phyloP scores from a whole-genome alignment of 2,888 invertebrate species.

The Trichopoda pennipes region DNA sequence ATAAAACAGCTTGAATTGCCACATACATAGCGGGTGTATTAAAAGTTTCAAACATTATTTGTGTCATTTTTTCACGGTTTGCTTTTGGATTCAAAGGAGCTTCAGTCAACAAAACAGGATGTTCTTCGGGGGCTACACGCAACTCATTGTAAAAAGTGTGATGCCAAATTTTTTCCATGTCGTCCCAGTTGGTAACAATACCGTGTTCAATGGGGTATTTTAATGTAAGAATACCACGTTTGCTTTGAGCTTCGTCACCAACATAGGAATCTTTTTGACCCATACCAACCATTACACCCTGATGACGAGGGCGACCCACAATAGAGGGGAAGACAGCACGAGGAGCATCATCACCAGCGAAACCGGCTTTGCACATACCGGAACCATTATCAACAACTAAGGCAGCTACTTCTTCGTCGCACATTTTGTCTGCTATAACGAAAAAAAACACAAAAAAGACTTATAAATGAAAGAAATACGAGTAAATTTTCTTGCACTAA shows the following conservation, averaged over 20 bases:
- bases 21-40: constrained; percentile 97
- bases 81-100: constrained; percentile 94
- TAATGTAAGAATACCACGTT: constrained; percentile 94
- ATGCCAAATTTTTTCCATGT: constrained; percentile 99
- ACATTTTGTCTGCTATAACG: constrained; percentile 85
- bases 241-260: constrained; percentile 93
- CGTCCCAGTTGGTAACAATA: constrained; percentile 99
- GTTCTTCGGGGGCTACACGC: constrained; percentile 96
- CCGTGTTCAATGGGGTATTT: constrained; percentile 99
- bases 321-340: constrained; percentile 94
- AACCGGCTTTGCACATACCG: constrained; percentile 96
- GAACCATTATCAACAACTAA: constrained; percentile 96
- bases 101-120: constrained; percentile 93
- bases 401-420: constrained; percentile 98
- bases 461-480: neutral
- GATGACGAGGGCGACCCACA: constrained; percentile 94
- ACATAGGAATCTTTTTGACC: constrained; percentile 95
- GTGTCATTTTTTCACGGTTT: constrained; percentile 95
- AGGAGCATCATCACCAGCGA: constrained; percentile 94
- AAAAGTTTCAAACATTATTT: constrained; percentile 97
- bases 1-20: constrained; percentile 96
- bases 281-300: constrained; percentile 96
- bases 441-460: constrained; percentile 10
- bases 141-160: constrained; percentile 99
- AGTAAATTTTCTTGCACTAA: neutral